Evolutionary conservation across 2,797 vertebrate genomes (phyloP), one percentile per base, ranked within the genome.

Genomic region (Spinus olivaceus): DNA sequence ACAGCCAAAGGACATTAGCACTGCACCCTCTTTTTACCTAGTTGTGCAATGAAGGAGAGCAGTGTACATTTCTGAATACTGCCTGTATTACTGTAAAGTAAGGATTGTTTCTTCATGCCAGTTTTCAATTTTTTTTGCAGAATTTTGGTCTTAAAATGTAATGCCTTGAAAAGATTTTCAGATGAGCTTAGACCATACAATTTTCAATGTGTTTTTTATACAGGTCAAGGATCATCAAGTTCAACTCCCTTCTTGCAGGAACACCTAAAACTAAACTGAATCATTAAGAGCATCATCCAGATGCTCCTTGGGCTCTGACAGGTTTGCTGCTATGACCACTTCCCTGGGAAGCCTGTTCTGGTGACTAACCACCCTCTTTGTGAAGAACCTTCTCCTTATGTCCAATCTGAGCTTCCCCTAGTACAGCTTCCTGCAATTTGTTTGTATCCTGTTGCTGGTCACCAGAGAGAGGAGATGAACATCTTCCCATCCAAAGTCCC

Each of bases 211-310:
- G 4, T 37, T 67, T 60, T 50, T 2, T 35, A 18, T 21, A 41
- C 0, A 4, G 25, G 50, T 27, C 14, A 69, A 39, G 6, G 49
- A 33, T 37, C 17, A 54, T 42, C 0, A 0, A 66, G n/a, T 33
- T 23, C 27, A 49, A 33, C 12, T 60, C 13, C 19, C 14, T 54
- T 35, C 33, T 53, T 41, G 12, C 6, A 60, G 16, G 53, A 30
- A 14, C 28, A 54, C 13, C 28, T 73, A 49, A 72, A 66, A 49
- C 3, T 22, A 30, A 83, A 22, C 14, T 3, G 9, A 16, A 9
- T 19, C 2, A 54, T 44, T 79, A 18, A 37, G 17, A 54, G 10
- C 20, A 22, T 49, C 8, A 25, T 18, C 11, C 33, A 66, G 32
- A 49, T 47, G 3, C 23, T n/a, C 17, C 41, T 54, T 61, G 35